A percentile compares a stretch with the other conserved stretches of the same genome.
These are phyloP conservation scores for Silurus lanzhouensis DNA, from an alignment of 2,797 vertebrate species.

Conservation along the genomic window DNA sequence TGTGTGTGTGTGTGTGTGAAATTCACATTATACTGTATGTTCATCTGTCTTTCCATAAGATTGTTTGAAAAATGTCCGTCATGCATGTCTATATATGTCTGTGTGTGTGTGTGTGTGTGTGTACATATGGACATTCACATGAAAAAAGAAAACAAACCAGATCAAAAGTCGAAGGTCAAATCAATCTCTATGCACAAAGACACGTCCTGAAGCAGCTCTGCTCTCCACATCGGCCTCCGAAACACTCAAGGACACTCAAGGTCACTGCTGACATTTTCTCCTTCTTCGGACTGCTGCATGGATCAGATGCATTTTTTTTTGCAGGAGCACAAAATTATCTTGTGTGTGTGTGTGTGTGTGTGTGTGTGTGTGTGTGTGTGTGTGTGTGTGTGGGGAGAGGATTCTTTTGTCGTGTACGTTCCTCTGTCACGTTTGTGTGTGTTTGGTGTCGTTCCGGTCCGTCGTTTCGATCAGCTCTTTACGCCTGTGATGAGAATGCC, in stretches of 20 bases:
- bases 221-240: background rate
- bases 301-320: conserved; percentile 11
- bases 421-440: conserved; percentile 34
- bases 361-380: conserved; percentile 8
- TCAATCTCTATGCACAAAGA: conserved; percentile 27
- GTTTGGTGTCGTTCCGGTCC: conserved; percentile 31
- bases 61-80: background rate
- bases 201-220: background rate
- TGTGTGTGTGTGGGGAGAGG: conserved; percentile 12
- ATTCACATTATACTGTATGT: background rate
- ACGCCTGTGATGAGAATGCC: conserved; percentile 61
- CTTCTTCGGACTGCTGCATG: conserved; percentile 24
- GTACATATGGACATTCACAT: background rate
- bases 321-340: background rate
- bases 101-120: background rate
- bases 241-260: background rate
- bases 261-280: background rate
- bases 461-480: conserved; percentile 26
- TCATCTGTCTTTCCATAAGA: background rate
- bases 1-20: background rate
- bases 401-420: conserved; percentile 46
- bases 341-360: conserved; percentile 7
- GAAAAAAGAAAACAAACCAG: background rate
- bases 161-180: conserved; percentile 5
- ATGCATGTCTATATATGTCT: conserved; percentile 19